phyloP scores from a whole-genome alignment of 2,113 vertebrate species.

The Mionectes macconnelli region DNA sequence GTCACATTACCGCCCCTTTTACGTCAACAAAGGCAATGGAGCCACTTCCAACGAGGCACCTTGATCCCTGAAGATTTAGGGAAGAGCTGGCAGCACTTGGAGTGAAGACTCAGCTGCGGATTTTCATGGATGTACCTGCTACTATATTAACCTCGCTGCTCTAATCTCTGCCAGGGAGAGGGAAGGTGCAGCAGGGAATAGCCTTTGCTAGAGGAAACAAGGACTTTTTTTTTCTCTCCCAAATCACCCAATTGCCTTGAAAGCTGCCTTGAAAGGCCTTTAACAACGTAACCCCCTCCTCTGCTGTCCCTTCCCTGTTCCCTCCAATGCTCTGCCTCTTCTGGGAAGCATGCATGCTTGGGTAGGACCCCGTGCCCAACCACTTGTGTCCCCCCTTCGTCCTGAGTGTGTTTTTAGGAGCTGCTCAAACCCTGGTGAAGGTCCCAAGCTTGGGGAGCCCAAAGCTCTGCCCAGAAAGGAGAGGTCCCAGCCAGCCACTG shows the following conservation, averaged over 20 bases:
- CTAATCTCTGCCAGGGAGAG: constrained; percentile 23
- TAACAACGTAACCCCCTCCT: background rate
- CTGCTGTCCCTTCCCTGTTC: background rate
- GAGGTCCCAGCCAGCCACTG: background rate
- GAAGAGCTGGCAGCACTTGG: background rate
- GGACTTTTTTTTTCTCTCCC: background rate
- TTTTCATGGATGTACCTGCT: constrained; percentile 11
- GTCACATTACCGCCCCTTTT: constrained; percentile 81
- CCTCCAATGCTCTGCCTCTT: constrained; percentile 20
- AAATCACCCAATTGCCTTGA: background rate
- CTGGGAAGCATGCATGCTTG: constrained; percentile 26
- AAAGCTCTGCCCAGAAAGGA: background rate
- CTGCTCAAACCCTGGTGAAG: background rate
- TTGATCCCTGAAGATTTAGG: constrained; percentile 29
- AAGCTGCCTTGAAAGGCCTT: constrained; percentile 11
- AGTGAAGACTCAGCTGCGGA: constrained; percentile 3
- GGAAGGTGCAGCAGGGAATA: background rate
- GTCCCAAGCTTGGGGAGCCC: background rate
- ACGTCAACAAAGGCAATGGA: constrained; percentile 81
- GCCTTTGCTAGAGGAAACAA: background rate
- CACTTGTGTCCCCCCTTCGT: background rate
- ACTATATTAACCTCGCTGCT: background rate
- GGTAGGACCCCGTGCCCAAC: background rate
- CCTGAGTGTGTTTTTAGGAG: background rate
- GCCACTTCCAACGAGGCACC: constrained; percentile 78